Evolutionary conservation across 2,888 invertebrate genomes (phyloP).

Genomic region (Pyrocoelia pectoralis): DNA sequence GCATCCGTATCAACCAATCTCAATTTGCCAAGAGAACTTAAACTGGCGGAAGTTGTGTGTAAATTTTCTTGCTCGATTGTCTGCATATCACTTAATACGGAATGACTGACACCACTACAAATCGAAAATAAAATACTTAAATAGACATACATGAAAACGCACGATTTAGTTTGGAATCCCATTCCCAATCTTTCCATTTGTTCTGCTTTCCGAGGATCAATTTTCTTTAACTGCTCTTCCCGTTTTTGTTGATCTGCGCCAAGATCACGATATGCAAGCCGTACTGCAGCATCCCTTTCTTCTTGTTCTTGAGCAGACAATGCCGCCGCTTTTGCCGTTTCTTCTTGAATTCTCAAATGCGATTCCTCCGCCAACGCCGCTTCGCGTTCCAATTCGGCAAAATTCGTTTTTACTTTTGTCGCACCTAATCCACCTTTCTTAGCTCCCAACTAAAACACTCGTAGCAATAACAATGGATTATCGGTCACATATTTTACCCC

Average conservation of each 20-base stretch:
- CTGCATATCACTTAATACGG: slow-evolving; percentile 90
- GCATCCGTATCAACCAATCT: slow-evolving; percentile 58
- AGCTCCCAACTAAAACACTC: slow-evolving; percentile 73
- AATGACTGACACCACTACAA: slow-evolving; percentile 78
- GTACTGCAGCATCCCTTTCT: slow-evolving; percentile 71
- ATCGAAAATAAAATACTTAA: neutral
- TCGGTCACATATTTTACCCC: slow-evolving; percentile 62
- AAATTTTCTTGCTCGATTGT: slow-evolving; percentile 85
- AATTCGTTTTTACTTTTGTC: slow-evolving; percentile 92
- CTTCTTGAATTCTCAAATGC: slow-evolving; percentile 56
- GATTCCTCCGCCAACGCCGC: slow-evolving; percentile 86
- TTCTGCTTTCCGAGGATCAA: slow-evolving; percentile 85
- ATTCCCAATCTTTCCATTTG: slow-evolving; percentile 94
- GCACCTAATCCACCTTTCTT: slow-evolving; percentile 94
- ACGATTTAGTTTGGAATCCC: slow-evolving; percentile 73
- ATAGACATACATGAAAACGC: slow-evolving; percentile 38
- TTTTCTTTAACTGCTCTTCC: slow-evolving; percentile 74
- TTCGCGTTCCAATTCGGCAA: slow-evolving; percentile 92
- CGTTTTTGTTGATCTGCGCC: slow-evolving; percentile 71
- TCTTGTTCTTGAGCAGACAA: slow-evolving; percentile 71
- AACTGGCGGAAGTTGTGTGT: slow-evolving; percentile 58
- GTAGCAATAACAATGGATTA: slow-evolving; percentile 10
- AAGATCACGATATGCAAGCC: slow-evolving; percentile 82
- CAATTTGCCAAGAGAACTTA: slow-evolving; percentile 56
- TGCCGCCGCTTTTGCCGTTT: slow-evolving; percentile 56